Base-by-base conservation (phyloP, 1,140 invertebrate genomes). In the Tetraneura akinire region DNA sequence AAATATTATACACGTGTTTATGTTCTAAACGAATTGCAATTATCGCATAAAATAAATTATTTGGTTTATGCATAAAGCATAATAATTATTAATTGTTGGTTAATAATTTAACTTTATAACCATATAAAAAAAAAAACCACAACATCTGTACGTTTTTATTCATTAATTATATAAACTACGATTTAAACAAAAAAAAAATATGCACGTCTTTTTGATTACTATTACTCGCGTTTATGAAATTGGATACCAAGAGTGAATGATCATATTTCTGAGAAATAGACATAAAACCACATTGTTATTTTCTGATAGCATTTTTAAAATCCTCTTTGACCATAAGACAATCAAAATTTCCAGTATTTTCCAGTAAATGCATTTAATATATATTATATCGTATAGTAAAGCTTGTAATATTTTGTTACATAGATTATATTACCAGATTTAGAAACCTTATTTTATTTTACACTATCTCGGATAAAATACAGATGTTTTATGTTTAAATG, bases 301-400 rank as follows among this genome's bases (percentile, higher is more conserved):
- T 37, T 68, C 64, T 18, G 13, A 45, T 68, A 68, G 45, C 37
- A 68, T 68, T 68, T 68, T 68, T 49, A 26, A 70, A 70, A 49
- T 18, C 51, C 51, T 53, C 45, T 47, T 47, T 47, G 45, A 47
- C 45, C 1, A 10, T 8, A 14, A 13, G 13, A 14, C 64, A 68
- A 68, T 49, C 18, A 70, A 47, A 49, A 49, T 49, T 16, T 49
- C 45, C 45, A 70, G 66, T 47, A 47, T 47, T 13, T 18, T 70
- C 66, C 66, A 49, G 42, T n/a, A 29, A 26, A 49, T 0, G 42
- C 64, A 45, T 37, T 68, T 47, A 45, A 68, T 47, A 23, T 47
- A n/a, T n/a, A n/a, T n/a, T n/a, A n/a, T n/a, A n/a, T n/a, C n/a
- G n/a, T 14, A 45, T 42, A 42, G n/a, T 66, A 66, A 37, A 21